A percentile compares a stretch with the other conserved stretches of the same genome.
Conservation (phyloP, 1,140 invertebrate species). For the Temnothorax curvispinosus region DNA sequence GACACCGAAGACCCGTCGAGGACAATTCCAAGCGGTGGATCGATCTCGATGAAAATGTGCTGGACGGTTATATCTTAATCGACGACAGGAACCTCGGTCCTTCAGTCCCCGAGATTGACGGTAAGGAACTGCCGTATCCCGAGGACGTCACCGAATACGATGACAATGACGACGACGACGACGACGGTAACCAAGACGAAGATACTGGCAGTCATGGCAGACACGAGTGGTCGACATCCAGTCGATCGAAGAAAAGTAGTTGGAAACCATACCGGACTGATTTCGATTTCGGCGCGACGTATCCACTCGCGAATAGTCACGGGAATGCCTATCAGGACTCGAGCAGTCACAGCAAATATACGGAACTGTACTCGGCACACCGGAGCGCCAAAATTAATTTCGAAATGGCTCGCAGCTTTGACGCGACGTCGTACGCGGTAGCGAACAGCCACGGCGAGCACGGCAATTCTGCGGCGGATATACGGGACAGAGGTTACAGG, state of each 20-base stretch:
- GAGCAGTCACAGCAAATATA: constrained; percentile 72
- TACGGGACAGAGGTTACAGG: constrained; percentile 57
- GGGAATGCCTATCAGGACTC: constrained; percentile 69
- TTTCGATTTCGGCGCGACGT: constrained; percentile 60
- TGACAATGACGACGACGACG: constrained; percentile 34
- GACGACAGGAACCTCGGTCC: constrained; percentile 62
- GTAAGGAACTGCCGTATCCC: constrained; percentile 57
- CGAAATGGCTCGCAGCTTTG: constrained; percentile 7
- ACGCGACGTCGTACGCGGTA: constrained; percentile 55
- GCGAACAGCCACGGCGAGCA: constrained; percentile 77
- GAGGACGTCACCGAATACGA: constrained; percentile 35
- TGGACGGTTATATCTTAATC: constrained; percentile 67
- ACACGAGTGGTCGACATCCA: constrained; percentile 23
- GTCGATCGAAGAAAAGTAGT: background rate
- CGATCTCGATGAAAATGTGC: constrained; percentile 66
- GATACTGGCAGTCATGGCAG: constrained; percentile 59
- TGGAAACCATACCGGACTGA: background rate
- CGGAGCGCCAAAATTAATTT: constrained; percentile 23
- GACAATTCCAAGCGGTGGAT: constrained; percentile 63
- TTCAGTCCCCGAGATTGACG: constrained; percentile 65
- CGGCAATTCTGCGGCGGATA: constrained; percentile 42
- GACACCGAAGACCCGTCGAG: background rate
- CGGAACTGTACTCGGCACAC: constrained; percentile 48
- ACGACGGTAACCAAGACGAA: constrained; percentile 1
- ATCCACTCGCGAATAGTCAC: constrained; percentile 76